Evolutionary conservation across 2,113 vertebrate species (phyloP), one percentile per base, ranked within the genome.

Genomic region (Picathartes gymnocephalus): DNA sequence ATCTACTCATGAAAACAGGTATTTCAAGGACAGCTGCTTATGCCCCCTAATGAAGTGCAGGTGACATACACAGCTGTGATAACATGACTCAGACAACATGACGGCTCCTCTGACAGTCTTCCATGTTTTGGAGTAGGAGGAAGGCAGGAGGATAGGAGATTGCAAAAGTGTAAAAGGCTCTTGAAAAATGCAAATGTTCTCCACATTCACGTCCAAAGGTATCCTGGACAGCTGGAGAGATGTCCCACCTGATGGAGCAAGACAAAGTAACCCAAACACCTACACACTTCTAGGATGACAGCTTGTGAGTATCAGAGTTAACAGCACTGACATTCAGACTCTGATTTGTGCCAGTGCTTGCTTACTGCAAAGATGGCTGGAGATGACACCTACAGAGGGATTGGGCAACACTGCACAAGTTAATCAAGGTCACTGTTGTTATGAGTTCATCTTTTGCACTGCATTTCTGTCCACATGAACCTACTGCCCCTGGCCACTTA

Each of bases 11-110:
- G 77, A 72, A 90, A 95, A 84, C 92, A 95, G 91, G 91, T 96
- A 94, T 90, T 95, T 95, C 92, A 90, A 95, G 92, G 95, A 95
- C 92, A 96, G 85, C 86, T 72, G 73, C 76, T 66, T 90, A 61
- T 30, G 31, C 33, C 89, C 80, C 86, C 69, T 87, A 92, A 92
- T 61, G 85, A 95, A 95, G 87, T 11, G 37, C 72, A 91, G 80
- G 88, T 95, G 76, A 94, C 95, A 90, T 23, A 62, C 23, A 53
- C 76, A 85, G 94, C 73, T 82, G 65, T 61, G 88, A 40, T 47
- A 50, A 37, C 47, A 28, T 86, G 82, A 96, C 56, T 96, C 86
- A 93, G 64, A 79, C 68, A 83, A 81, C 51, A 88, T 44, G 64
- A 58, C 1, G 16, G 48, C 60, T 94, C 69, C 72, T 88, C 69